Percentiles rank a stretch among this genome's conserved stretches.
phyloP scores from a whole-genome alignment of 1,140 invertebrate genomes.

The Meloidogyne floridensis region DNA sequence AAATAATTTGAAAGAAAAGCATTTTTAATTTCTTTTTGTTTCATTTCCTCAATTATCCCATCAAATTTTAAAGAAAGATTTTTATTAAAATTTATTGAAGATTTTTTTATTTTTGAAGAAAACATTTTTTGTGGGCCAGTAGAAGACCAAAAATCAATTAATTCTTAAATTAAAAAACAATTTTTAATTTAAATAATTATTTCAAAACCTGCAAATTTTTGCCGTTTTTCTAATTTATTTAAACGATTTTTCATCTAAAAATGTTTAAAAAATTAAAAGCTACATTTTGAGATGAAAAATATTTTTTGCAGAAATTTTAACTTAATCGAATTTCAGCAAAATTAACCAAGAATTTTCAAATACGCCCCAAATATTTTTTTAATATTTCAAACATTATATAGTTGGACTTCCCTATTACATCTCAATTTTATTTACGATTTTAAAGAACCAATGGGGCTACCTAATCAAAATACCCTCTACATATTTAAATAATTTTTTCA shows the following conservation, averaged over 20 bases:
- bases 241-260: background rate
- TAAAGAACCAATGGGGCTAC: too few relatives aligned
- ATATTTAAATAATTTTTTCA: too few relatives aligned
- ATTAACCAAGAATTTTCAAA: too few relatives aligned
- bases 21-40: slow-evolving; percentile 10
- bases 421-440: too few relatives aligned
- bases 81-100: slow-evolving; percentile 11
- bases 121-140: slow-evolving; percentile 20
- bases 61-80: slow-evolving; percentile 13
- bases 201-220: slow-evolving; percentile 10
- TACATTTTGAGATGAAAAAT: too few relatives aligned
- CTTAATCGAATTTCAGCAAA: too few relatives aligned
- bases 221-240: background rate
- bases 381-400: too few relatives aligned
- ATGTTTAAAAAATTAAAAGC: too few relatives aligned
- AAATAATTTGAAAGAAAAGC: slow-evolving; percentile 20
- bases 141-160: slow-evolving; percentile 16
- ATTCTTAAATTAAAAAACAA: slow-evolving; percentile 9
- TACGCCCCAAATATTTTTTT: too few relatives aligned
- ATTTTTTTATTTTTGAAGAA: slow-evolving; percentile 4
- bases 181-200: background rate
- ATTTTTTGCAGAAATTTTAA: too few relatives aligned
- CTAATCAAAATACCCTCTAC: too few relatives aligned
- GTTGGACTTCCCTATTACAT: too few relatives aligned
- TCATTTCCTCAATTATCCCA: slow-evolving; percentile 16